phyloP scores from a whole-genome alignment of 2,888 invertebrate genomes.

The Gasteruption jaculator region DNA sequence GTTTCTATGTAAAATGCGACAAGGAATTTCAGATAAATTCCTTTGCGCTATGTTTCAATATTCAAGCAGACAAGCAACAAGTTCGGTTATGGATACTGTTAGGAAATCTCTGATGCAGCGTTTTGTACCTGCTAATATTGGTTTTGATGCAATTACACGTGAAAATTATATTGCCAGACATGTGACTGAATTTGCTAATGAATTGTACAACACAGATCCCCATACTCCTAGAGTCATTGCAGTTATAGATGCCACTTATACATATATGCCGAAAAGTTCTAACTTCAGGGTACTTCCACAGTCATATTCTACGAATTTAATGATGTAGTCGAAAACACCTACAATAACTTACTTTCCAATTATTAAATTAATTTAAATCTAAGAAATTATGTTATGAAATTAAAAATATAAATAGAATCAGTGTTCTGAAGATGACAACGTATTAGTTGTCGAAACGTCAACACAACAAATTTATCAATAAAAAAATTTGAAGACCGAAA shows the following conservation, averaged over 20 bases:
- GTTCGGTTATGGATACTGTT: conserved; percentile 13
- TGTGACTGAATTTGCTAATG: conserved; percentile 16
- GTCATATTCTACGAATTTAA: no score
- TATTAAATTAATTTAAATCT: no score
- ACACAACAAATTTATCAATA: no score
- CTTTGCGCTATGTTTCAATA: conserved; percentile 16
- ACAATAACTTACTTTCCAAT: no score
- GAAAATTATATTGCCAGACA: conserved; percentile 14
- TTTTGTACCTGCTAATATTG: conserved; percentile 20
- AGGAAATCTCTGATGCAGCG: conserved; percentile 18
- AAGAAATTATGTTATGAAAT: no score
- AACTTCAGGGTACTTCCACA: conserved; percentile 21
- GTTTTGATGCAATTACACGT: conserved; percentile 18
- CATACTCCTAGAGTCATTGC: conserved; percentile 15
- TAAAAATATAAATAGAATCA: no score
- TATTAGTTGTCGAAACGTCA: no score
- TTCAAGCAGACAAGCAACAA: conserved; percentile 13
- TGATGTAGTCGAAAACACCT: no score
- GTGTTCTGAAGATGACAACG: no score
- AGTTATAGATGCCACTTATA: conserved; percentile 20
- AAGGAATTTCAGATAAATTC: conserved; percentile 19
- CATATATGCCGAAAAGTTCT: conserved; percentile 18
- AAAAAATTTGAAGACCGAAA: no score
- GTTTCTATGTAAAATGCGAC: conserved; percentile 19
- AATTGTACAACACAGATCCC: conserved; percentile 20